Evolutionary conservation across 2,888 invertebrate species (phyloP).

Genomic region (Octonoba sinensis): DNA sequence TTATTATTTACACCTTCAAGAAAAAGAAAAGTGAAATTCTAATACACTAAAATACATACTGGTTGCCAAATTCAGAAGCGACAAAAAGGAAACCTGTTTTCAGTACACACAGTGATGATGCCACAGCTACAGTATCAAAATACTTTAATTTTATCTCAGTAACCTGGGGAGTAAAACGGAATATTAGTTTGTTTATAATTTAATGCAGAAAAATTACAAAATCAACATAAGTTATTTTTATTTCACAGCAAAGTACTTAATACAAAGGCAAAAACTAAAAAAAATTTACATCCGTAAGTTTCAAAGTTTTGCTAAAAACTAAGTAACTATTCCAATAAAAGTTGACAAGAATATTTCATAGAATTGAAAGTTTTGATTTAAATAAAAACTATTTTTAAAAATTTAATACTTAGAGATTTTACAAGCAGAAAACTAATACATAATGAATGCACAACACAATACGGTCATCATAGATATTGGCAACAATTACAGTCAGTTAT

Average conservation of each 20-base stretch:
- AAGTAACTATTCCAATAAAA: not conserved
- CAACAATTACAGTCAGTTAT: too few species aligned
- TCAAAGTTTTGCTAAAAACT: not conserved
- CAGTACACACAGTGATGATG: conserved; percentile 95
- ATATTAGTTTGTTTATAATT: conserved; percentile 3
- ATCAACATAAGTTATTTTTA: not conserved
- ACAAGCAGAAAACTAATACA: too few species aligned
- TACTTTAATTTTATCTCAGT: conserved; percentile 99
- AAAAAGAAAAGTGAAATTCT: not conserved
- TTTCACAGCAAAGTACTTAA: not conserved
- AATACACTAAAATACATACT: conserved; percentile 80
- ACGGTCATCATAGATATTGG: too few species aligned
- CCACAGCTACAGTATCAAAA: conserved; percentile 98
- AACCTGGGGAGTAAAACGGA: conserved; percentile 70
- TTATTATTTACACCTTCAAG: too few species aligned
- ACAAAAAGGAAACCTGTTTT: conserved; percentile 99
- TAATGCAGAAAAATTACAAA: not conserved
- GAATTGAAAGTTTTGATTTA: too few species aligned
- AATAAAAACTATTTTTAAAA: conserved; percentile 2
- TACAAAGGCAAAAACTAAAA: not conserved
- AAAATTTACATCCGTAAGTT: too few species aligned
- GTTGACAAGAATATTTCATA: not conserved
- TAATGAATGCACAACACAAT: too few species aligned
- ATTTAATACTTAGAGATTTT: not conserved
- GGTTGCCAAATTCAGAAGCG: conserved; percentile 99